Evolutionary conservation across 2,797 vertebrate species (phyloP).

Genomic region (Dipus sagitta): DNA sequence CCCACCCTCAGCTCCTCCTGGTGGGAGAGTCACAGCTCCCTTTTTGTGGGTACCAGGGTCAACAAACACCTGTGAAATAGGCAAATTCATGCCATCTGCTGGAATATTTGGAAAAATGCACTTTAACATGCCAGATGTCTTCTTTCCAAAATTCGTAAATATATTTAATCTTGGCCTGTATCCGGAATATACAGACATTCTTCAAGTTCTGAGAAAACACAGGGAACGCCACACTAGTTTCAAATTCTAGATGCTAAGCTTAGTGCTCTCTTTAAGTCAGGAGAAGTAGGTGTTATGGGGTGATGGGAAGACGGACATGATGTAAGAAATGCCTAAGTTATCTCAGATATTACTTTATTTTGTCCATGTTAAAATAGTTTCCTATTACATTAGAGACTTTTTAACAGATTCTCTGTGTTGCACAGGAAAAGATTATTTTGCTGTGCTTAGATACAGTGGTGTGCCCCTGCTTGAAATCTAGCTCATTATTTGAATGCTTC

Average conservation of each 20-base stretch:
- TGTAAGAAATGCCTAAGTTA: neutral
- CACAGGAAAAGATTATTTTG: neutral
- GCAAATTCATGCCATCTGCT: constrained; percentile 45
- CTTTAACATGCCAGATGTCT: neutral
- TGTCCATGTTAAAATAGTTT: neutral
- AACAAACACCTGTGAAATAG: neutral
- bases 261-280: neutral
- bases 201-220: constrained; percentile 27
- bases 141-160: constrained; percentile 28
- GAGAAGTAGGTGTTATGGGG: neutral
- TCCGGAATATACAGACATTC: neutral
- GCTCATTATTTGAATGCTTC: neutral
- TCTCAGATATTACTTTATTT: neutral
- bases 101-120: constrained; percentile 49
- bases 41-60: neutral
- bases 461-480: neutral
- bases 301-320: neutral
- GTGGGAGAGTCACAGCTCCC: neutral
- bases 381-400: neutral
- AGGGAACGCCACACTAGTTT: neutral
- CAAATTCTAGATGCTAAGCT: neutral
- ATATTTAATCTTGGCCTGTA: neutral
- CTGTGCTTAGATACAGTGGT: neutral
- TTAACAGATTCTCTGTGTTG: neutral
- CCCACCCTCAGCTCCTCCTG: neutral